These are phyloP conservation scores for Pristionchus maxplancki DNA, from an alignment of 2,888 invertebrate genomes.

Conservation along the genomic window DNA sequence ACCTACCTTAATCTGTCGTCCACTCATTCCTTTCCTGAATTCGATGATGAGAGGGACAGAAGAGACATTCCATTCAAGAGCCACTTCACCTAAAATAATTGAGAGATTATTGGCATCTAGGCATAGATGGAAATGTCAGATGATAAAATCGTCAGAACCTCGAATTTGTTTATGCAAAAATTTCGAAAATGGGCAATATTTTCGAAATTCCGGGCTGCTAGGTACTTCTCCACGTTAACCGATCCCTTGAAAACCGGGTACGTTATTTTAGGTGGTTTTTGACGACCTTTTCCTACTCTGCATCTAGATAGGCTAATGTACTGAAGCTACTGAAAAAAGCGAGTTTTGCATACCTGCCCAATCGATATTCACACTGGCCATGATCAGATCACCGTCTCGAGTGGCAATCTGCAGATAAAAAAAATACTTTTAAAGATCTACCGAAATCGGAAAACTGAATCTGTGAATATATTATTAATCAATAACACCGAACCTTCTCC, in stretches of 20 bases:
- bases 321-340: not conserved
- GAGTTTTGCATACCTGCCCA: constrained; percentile 55
- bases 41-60: constrained; percentile 17
- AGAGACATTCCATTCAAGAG: constrained; percentile 24
- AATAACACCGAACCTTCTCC: constrained; percentile 57
- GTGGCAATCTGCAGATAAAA: constrained; percentile 55
- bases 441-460: not conserved
- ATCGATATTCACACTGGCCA: constrained; percentile 65
- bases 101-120: no score
- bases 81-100: not conserved
- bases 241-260: no score
- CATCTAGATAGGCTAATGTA: not conserved
- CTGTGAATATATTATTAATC: no score
- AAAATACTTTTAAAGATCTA: not conserved
- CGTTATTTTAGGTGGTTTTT: no score
- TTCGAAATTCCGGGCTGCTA: no score
- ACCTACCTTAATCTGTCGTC: not conserved
- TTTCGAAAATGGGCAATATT: no score
- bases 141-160: no score
- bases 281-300: no score
- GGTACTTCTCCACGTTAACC: no score
- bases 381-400: constrained; percentile 57
- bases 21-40: constrained; percentile 1
- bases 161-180: no score
- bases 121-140: no score